Conservation (phyloP, 2,113 vertebrate species). For the Struthidea cinerea region DNA sequence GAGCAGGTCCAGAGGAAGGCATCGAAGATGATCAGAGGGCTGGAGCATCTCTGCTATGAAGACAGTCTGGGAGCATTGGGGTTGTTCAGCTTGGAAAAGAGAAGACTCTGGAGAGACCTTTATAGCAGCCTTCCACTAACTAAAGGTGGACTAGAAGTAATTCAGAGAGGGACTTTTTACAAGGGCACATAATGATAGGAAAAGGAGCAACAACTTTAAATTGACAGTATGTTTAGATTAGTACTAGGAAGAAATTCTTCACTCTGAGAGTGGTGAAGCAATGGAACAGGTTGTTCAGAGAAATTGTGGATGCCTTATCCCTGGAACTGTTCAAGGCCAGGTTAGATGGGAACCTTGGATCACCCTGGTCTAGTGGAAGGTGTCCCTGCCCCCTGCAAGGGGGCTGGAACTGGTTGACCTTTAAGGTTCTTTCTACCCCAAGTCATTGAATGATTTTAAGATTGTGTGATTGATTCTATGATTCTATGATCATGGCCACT, state of each 20-base stretch:
- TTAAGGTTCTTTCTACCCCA: neutral
- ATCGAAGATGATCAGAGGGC: neutral
- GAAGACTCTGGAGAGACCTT: neutral
- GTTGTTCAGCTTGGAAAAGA: neutral
- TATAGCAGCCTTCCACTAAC: neutral
- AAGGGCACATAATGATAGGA: fast-evolving
- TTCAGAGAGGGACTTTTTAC: neutral
- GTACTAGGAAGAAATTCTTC: neutral
- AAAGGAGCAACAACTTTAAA: neutral
- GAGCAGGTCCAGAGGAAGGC: neutral
- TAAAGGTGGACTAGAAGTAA: neutral
- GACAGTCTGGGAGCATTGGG: neutral
- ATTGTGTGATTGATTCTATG: neutral
- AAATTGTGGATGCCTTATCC: neutral
- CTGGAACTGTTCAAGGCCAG: neutral
- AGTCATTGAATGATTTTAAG: neutral
- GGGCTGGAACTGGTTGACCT: no score
- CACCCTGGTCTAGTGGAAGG: neutral
- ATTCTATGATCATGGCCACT: neutral
- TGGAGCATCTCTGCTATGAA: neutral
- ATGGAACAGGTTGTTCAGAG: neutral
- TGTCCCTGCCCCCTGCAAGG: neutral
- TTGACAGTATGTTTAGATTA: neutral
- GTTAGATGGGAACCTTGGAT: neutral
- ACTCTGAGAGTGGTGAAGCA: neutral